Conservation (phyloP, 2,797 vertebrate genomes). For the Microhierax caerulescens region DNA sequence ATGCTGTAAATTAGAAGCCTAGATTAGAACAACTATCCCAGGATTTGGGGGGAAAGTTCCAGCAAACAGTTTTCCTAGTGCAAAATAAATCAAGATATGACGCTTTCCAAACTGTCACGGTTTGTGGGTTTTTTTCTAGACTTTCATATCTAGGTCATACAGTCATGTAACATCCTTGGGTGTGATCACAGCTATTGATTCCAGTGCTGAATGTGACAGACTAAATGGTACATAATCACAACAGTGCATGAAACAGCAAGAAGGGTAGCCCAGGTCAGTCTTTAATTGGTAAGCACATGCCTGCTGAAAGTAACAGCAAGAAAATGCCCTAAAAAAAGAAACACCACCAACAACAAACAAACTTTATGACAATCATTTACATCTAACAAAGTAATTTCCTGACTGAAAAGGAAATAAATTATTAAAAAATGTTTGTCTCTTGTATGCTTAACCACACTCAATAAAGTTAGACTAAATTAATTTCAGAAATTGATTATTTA, state of each 20-base stretch:
- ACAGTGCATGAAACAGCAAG: neutral
- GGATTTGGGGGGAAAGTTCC: neutral
- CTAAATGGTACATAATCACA: neutral
- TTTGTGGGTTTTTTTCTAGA: neutral
- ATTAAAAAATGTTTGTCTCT: neutral
- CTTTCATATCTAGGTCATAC: conserved; percentile 16
- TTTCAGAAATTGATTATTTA: neutral
- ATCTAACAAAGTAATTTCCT: neutral
- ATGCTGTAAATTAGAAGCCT: neutral
- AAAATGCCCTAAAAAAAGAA: neutral
- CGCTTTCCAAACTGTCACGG: neutral
- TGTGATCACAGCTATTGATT: conserved; percentile 54
- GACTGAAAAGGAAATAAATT: neutral
- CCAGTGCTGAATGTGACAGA: neutral
- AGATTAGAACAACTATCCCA: neutral
- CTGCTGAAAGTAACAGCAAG: neutral
- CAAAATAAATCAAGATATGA: neutral
- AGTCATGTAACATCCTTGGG: conserved; percentile 17
- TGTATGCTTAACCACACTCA: neutral
- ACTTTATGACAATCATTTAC: neutral
- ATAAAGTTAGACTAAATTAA: neutral
- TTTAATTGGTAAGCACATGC: neutral
- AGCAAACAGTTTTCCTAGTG: neutral
- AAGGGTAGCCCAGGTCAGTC: neutral
- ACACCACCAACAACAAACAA: too few relatives aligned